phyloP scores from a whole-genome alignment of 1,140 invertebrate species.

The Zaprionus lachaisei region DNA sequence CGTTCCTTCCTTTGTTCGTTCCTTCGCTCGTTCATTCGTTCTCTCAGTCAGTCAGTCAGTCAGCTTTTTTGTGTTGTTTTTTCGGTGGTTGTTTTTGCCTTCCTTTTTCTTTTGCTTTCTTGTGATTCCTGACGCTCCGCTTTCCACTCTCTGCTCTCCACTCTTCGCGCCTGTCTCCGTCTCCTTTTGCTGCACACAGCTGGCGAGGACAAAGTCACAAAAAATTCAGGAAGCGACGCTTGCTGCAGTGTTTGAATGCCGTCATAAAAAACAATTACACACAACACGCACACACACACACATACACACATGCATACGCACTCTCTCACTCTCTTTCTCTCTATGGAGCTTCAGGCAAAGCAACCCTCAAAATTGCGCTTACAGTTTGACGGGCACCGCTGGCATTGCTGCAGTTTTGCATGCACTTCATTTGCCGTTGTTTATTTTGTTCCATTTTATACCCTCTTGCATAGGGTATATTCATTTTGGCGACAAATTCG shows the following conservation, averaged over 20 bases:
- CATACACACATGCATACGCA: neutral
- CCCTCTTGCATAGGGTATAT: neutral
- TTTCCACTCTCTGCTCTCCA: constrained; percentile 5
- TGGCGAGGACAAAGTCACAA: constrained; percentile 40
- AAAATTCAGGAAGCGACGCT: constrained; percentile 13
- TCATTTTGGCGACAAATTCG: no score
- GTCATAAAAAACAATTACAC: constrained; percentile 35
- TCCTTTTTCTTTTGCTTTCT: constrained; percentile 36
- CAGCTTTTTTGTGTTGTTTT: constrained; percentile 37
- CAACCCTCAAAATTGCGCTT: constrained; percentile 36
- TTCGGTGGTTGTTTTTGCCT: constrained; percentile 48
- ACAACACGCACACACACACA: constrained; percentile 30
- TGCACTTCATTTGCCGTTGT: constrained; percentile 8
- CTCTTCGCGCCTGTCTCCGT: constrained; percentile 5
- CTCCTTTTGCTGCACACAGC: constrained; percentile 44
- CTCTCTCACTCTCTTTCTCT: constrained; percentile 12
- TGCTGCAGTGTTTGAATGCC: constrained; percentile 32
- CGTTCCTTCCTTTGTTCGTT: neutral
- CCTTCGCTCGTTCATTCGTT: constrained; percentile 14
- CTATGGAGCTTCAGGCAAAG: constrained; percentile 41
- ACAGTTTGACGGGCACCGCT: constrained; percentile 48
- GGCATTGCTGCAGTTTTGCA: constrained; percentile 38
- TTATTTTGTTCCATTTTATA: constrained; percentile 51
- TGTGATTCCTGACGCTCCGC: constrained; percentile 23
- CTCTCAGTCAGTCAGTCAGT: constrained; percentile 38